phyloP scores from a whole-genome alignment of 2,888 invertebrate species.

The Nomada fucata region DNA sequence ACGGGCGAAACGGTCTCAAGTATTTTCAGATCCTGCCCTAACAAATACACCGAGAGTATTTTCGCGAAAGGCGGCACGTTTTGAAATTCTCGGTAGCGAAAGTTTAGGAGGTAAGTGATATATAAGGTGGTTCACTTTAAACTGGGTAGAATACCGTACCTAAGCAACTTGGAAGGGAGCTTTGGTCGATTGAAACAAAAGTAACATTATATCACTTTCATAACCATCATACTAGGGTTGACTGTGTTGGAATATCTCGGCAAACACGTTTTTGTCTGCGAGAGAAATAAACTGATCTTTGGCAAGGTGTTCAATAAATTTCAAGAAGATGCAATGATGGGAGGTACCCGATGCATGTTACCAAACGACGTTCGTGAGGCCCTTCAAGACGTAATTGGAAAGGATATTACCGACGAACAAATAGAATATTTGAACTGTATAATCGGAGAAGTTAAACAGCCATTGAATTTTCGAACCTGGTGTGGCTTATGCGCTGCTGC shows the following conservation, averaged over 20 bases:
- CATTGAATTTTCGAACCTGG: constrained; percentile 90
- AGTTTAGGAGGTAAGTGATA: constrained; percentile 84
- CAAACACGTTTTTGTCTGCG: constrained; percentile 85
- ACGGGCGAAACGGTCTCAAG: constrained; percentile 67
- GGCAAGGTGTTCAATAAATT: constrained; percentile 75
- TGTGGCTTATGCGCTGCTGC: constrained; percentile 92
- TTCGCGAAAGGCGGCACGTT: constrained; percentile 90
- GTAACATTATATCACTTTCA: neutral
- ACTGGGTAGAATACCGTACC: neutral
- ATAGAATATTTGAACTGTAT: constrained; percentile 84
- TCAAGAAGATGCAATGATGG: constrained; percentile 74
- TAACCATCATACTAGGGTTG: constrained; percentile 85
- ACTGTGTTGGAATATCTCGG: constrained; percentile 90
- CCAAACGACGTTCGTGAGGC: constrained; percentile 78
- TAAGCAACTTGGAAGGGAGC: neutral
- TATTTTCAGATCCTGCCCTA: constrained; percentile 48
- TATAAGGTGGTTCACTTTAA: neutral
- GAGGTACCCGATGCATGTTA: constrained; percentile 71
- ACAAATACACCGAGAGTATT: constrained; percentile 89
- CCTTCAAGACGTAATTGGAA: constrained; percentile 87
- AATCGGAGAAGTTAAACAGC: constrained; percentile 84
- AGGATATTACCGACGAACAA: constrained; percentile 85
- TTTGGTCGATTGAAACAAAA: neutral
- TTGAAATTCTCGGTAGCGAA: constrained; percentile 89
- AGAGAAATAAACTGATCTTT: constrained; percentile 77